Evolutionary conservation across 2,888 invertebrate species (phyloP), one percentile per base, ranked within the genome.

Genomic region (Macrosiphum euphorbiae): DNA sequence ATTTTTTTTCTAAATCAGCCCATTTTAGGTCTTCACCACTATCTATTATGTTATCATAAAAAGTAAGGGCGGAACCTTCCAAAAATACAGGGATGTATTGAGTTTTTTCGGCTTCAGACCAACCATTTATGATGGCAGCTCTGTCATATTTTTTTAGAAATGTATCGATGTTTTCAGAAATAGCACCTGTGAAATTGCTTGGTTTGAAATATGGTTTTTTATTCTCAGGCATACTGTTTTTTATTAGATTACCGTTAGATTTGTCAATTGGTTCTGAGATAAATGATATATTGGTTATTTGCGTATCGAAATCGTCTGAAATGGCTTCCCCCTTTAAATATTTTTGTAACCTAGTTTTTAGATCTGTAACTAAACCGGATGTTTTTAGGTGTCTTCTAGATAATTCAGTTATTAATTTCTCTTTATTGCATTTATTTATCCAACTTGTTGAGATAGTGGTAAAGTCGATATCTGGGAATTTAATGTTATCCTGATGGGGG

Each of bases 141-240:
- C 86, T 86, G 28, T 86, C 7, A 16, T 47, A 86, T 47, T 47
- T 47, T 86, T 86, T 86, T 47, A 86, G 28, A 47, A 86, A 86
- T 10, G 47, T 26, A 16, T 28, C 28, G 1, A 86, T 47, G 4
- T 28, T 86, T 47, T 86, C 86, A 10, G 44, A 28, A n/a, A 86
- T 47, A 0, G 24, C 3, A 13, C 47, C 86, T 10, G 86, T 28
- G 28, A 86, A 86, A 35, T 20, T 47, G 10, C 10, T 28, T 47
- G 86, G 86, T 50, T 50, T 50, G 13, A 86, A 86, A 44, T 28
- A 86, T 47, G 86, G 47, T 67, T 47, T 86, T 86, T 86, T 86
- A 86, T 86, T 26, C 13, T 28, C n/a, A 24, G 24, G 0, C 86
- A 86, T 86, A 3, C 8, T 86, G 7, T 86, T 28, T 86, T 67